Conservation (phyloP, 2,888 invertebrate species). For the Drosophila siamana region DNA sequence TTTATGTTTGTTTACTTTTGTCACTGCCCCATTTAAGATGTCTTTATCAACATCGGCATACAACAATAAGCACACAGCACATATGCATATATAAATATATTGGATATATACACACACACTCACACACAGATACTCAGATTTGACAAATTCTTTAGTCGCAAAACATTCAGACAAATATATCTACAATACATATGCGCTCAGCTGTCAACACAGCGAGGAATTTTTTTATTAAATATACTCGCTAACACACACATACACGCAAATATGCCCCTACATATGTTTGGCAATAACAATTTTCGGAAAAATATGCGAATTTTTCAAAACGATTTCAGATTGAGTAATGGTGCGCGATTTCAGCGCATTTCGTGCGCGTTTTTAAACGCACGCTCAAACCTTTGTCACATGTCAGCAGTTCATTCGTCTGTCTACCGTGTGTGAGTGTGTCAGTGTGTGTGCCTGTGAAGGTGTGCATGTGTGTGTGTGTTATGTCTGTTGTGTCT, state of each 20-base stretch:
- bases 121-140: conserved; percentile 26
- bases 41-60: conserved; percentile 62
- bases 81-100: conserved; percentile 2
- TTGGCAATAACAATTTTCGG: conserved; percentile 30
- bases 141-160: conserved; percentile 62
- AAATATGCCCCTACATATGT: conserved; percentile 3
- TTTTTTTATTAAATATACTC: conserved; percentile 60
- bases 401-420: conserved; percentile 39
- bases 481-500: conserved; percentile 6
- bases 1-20: conserved; percentile 62
- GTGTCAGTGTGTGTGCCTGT: neutral
- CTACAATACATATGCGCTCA: conserved; percentile 30
- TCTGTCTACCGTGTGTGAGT: neutral
- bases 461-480: conserved; percentile 1
- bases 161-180: conserved; percentile 16
- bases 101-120: neutral
- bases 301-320: conserved; percentile 29
- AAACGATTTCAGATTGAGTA: conserved; percentile 10
- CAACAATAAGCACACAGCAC: conserved; percentile 3
- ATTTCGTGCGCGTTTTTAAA: conserved; percentile 45
- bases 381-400: conserved; percentile 31
- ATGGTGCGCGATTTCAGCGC: conserved; percentile 30
- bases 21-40: conserved; percentile 44
- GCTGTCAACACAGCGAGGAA: conserved; percentile 59
- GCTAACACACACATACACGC: conserved; percentile 5